phyloP scores from a whole-genome alignment of 2,113 vertebrate species.

The Oplegnathus fasciatus region DNA sequence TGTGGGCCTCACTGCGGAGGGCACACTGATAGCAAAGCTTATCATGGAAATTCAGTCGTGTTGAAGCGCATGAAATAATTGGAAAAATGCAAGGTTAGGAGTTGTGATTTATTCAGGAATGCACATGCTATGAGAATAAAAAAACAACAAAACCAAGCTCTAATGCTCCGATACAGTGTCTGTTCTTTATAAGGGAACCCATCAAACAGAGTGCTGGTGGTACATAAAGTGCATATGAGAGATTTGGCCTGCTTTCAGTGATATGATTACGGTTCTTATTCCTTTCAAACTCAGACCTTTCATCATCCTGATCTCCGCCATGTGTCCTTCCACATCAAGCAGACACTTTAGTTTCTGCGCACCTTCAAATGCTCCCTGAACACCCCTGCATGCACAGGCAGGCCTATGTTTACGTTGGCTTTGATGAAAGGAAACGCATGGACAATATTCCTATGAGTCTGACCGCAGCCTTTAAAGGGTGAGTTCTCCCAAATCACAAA shows the following conservation, averaged over 20 bases:
- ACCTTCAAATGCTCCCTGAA: slow-evolving; percentile 37
- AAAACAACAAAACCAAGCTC: no score
- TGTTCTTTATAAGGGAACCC: slow-evolving; percentile 22
- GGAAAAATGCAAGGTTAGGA: no score
- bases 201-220: neutral
- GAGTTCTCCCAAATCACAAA: slow-evolving; percentile 9
- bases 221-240: neutral
- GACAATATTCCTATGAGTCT: slow-evolving; percentile 37
- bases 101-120: neutral
- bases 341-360: slow-evolving; percentile 49
- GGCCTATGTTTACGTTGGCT: slow-evolving; percentile 74
- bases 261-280: slow-evolving; percentile 3
- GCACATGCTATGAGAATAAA: neutral
- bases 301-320: slow-evolving; percentile 59
- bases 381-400: slow-evolving; percentile 62
- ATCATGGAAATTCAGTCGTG: neutral
- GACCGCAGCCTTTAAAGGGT: slow-evolving; percentile 48
- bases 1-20: neutral
- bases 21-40: slow-evolving; percentile 8
- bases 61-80: neutral
- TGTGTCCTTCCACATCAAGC: slow-evolving; percentile 58
- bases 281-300: slow-evolving; percentile 47
- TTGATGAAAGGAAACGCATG: slow-evolving; percentile 64
- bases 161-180: neutral
- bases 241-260: slow-evolving; percentile 59